phyloP scores from a whole-genome alignment of 2,888 invertebrate genomes.

The Troilus luridus region DNA sequence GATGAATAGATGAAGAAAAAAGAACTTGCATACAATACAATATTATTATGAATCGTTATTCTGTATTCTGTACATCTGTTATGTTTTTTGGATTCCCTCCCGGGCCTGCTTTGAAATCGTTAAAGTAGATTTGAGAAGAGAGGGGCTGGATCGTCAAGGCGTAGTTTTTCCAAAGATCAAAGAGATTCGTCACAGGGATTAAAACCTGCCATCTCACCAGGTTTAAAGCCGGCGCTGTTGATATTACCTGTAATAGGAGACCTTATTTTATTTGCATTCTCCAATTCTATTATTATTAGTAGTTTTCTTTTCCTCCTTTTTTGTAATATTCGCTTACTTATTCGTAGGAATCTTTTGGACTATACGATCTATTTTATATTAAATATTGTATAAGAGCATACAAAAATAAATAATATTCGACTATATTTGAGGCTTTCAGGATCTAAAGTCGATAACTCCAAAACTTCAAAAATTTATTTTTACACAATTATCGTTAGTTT shows the following conservation, averaged over 20 bases:
- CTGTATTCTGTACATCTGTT: neutral
- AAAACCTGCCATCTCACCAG: neutral
- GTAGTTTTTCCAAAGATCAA: constrained; percentile 41
- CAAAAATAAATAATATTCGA: too few relatives aligned
- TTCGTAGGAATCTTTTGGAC: neutral
- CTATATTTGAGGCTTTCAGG: too few relatives aligned
- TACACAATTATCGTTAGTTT: too few relatives aligned
- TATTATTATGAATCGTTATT: neutral
- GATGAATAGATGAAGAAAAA: too few relatives aligned
- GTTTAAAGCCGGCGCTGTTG: constrained; percentile 12
- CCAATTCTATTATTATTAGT: neutral
- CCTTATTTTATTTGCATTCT: constrained; percentile 34
- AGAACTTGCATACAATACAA: neutral
- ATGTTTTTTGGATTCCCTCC: neutral
- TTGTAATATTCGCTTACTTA: neutral
- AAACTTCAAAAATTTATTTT: too few relatives aligned
- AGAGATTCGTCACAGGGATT: neutral
- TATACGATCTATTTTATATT: neutral
- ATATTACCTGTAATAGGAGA: constrained; percentile 45
- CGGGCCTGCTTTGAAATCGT: neutral
- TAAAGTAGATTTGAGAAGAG: constrained; percentile 30
- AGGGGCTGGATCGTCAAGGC: neutral
- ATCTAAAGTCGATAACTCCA: too few relatives aligned
- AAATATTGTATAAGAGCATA: neutral
- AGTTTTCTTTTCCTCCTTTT: neutral